Percentiles rank a stretch among this genome's conserved stretches.
phyloP scores from a whole-genome alignment of 2,888 invertebrate species.

The Torymus tubicola region DNA sequence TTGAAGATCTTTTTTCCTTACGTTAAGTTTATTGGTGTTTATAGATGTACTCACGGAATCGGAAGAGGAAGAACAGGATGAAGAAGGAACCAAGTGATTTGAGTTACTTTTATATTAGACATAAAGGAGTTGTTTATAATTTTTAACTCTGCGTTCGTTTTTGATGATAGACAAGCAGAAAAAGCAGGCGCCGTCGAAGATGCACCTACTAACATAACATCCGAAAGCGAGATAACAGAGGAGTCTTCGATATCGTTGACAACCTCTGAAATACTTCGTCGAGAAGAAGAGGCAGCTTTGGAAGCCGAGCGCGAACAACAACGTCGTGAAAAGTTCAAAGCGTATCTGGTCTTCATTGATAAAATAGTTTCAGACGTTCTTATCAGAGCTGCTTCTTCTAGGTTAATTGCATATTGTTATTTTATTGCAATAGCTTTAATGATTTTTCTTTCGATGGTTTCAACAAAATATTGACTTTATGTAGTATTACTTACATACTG shows the following conservation, averaged over 20 bases:
- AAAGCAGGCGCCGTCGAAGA: slow-evolving; percentile 17
- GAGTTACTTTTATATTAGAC: neutral
- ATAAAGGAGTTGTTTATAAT: neutral
- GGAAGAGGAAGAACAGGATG: neutral
- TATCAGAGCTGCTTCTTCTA: slow-evolving; percentile 77
- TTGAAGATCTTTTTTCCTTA: too few relatives aligned
- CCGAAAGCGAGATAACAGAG: neutral
- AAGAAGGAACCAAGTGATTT: neutral
- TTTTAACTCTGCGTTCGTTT: too few relatives aligned
- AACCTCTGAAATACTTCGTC: slow-evolving; percentile 60
- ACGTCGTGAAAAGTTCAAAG: slow-evolving; percentile 77
- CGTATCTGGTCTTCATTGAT: slow-evolving; percentile 83
- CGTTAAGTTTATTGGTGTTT: too few relatives aligned
- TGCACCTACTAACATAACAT: too few relatives aligned
- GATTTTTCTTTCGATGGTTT: neutral
- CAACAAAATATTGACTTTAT: too few relatives aligned
- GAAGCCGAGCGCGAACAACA: slow-evolving; percentile 73
- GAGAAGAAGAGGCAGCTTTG: slow-evolving; percentile 76
- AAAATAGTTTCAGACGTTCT: slow-evolving; percentile 80
- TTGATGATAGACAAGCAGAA: slow-evolving; percentile 8
- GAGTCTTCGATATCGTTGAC: slow-evolving; percentile 53
- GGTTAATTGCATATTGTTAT: slow-evolving; percentile 63
- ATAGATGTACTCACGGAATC: too few relatives aligned
- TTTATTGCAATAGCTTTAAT: neutral
- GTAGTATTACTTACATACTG: slow-evolving; percentile 80